Percentiles rank a stretch among this genome's conserved stretches.
phyloP scores from a whole-genome alignment of 2,888 invertebrate genomes.

The Nemoura dubitans region DNA sequence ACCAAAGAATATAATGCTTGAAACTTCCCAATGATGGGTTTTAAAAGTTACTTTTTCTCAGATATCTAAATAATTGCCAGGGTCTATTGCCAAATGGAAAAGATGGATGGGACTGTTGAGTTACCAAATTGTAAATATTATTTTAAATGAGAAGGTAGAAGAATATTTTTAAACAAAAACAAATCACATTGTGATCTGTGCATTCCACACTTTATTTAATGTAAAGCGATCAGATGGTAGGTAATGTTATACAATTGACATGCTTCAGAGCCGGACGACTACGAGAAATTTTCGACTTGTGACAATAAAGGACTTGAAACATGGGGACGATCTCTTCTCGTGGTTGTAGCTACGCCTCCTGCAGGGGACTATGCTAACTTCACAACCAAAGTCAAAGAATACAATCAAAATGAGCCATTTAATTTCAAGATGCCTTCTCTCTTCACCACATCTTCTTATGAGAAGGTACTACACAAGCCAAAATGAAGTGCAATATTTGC shows the following conservation, averaged over 20 bases:
- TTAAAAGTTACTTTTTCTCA: neutral
- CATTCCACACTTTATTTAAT: too few relatives aligned
- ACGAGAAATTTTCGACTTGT: neutral
- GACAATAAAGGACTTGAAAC: conserved; percentile 24
- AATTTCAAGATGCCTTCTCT: conserved; percentile 74
- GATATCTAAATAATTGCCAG: neutral
- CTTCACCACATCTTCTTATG: conserved; percentile 56
- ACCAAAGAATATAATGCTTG: neutral
- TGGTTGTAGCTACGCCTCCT: conserved; percentile 90
- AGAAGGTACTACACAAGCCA: conserved; percentile 32
- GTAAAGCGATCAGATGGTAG: too few relatives aligned
- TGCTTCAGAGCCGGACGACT: conserved; percentile 38
- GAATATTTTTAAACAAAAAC: too few relatives aligned
- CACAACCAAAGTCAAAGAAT: conserved; percentile 79
- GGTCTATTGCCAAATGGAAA: too few relatives aligned
- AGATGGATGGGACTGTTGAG: too few relatives aligned
- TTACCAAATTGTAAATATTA: too few relatives aligned
- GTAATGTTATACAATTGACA: too few relatives aligned
- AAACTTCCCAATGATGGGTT: neutral
- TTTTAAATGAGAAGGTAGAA: too few relatives aligned
- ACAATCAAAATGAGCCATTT: conserved; percentile 83
- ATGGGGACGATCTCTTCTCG: conserved; percentile 74
- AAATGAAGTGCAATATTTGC: conserved; percentile 26
- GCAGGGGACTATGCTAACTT: conserved; percentile 76
- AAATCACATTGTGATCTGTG: too few relatives aligned